Base-by-base conservation (phyloP, 2,888 invertebrate genomes). In the Clusia tigrina region DNA sequence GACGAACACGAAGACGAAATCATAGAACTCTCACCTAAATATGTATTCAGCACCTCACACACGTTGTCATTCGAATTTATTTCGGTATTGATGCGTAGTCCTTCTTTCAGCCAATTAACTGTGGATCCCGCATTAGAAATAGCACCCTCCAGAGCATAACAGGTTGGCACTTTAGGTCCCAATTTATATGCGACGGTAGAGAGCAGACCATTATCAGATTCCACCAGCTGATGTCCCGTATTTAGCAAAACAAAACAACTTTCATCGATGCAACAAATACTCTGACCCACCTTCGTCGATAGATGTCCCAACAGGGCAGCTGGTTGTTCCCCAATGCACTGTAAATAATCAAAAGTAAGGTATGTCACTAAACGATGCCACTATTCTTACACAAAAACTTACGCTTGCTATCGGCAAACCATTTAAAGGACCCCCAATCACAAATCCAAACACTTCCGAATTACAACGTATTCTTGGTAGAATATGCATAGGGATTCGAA, bases 241-340 rank as follows among this genome's bases (percentile, higher is more conserved):
- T 99, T 98, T 76, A 94, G 94, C 26, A 99, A 86, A 64, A 99
- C 87, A 82, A 98, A 98, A 77, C 97, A 96, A 59, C 96, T 97
- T 59, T 97, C 97, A 54, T 98, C 95, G 81, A 93, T 96, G 63
- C 97, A 97, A 83, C 95, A 95, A 83, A 97, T 96, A 15, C 95
- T 95, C 85, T 94, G 91, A 2, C 96, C 96, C 74, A 90, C 89
- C 74, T 89, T 89, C 77, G 94, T 89, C 76, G 97, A 97, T 76
- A 92, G 88, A 83, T 98, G 97, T 1, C 98, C 98, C 20, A 98
- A 89, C 58, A 98, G 83, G 2, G 97, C 95, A 52, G 96, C 93
- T 81, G 96, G 96, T 84, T 99, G 98, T 83, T 99, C 98, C 32
- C 97, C 97, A 70, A 97, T 86, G 78, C 93, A 92, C 94, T 94